Base-by-base conservation (phyloP, 1,140 invertebrate species). In the Drosophila arizonae region DNA sequence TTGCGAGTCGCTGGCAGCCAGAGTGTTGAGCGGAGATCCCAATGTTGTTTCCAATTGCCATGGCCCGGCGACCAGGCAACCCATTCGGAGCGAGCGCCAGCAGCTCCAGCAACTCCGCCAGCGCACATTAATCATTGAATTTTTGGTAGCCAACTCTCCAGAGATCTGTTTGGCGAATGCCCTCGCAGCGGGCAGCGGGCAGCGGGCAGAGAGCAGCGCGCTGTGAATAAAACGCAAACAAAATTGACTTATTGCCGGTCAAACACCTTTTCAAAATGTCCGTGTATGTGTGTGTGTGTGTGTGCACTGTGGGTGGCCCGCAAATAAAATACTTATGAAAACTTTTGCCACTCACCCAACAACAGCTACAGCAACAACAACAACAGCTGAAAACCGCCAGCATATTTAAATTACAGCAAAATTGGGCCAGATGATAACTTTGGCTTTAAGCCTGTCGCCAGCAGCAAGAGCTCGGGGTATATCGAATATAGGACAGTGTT, bases 241-340 rank as follows among this genome's bases (percentile, higher is more conserved):
- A 88, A 88, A 88, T 88, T 88, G 84, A 88, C 84, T 88, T 88
- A 88, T 84, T 88, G 85, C 84, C 84, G 85, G 85, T 89, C 84
- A 88, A 88, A 88, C 84, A 88, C 84, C 84, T 88, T 88, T 74
- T 67, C 84, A 69, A 84, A 87, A 70, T 72, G 64, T 58, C 33
- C 26, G 45, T 63, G 48, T 48, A 21, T 55, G 30, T 43, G 41
- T 43, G 41, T 43, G 41, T 43, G 41, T 43, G 33, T 39, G 36
- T 39, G 36, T 76, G 36, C 43, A 56, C 68, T 30, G 68, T 64
- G 33, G 17, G 58, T 65, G 56, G 76, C 63, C 68, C 71, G 63
- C 77, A 87, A 88, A 88, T 88, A 80, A 88, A 88, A 88, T 72
- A 72, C 70, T 72, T 88, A 88, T 84, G 85, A 84, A 79, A 88